phyloP scores from a whole-genome alignment of 2,888 invertebrate genomes.

The Eupithecia tripunctaria region DNA sequence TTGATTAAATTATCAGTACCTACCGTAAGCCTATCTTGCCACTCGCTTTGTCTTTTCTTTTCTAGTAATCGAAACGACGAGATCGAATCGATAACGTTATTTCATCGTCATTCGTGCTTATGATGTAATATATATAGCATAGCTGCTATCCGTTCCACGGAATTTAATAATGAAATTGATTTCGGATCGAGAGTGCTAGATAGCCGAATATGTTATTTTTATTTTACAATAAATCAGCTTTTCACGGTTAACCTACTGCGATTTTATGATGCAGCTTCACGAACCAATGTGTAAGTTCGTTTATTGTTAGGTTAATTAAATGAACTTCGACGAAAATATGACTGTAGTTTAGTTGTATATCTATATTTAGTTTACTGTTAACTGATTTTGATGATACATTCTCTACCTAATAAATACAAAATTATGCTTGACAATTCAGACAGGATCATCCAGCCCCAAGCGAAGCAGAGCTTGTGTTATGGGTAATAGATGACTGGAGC shows the following conservation, averaged over 20 bases:
- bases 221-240: neutral
- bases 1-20: too few relatives aligned
- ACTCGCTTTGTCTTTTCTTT: neutral
- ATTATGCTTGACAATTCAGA: too few relatives aligned
- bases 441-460: too few relatives aligned
- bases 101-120: too few relatives aligned
- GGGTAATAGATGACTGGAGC: too few relatives aligned
- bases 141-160: slow-evolving; percentile 17
- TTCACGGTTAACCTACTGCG: neutral
- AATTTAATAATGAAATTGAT: slow-evolving; percentile 30
- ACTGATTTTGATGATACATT: neutral
- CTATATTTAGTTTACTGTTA: neutral
- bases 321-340: neutral
- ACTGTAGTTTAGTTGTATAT: too few relatives aligned
- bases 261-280: neutral
- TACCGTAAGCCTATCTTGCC: too few relatives aligned
- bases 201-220: neutral
- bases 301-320: neutral
- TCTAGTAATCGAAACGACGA: neutral
- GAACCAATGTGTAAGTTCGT: neutral
- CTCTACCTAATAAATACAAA: too few relatives aligned
- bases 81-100: neutral
- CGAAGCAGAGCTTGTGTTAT: too few relatives aligned
- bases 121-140: neutral
- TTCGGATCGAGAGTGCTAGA: slow-evolving; percentile 8